Evolutionary conservation across 1,140 invertebrate genomes (phyloP), one percentile per base, ranked within the genome.

Genomic region (Pseudomyrmex dendroicus): DNA sequence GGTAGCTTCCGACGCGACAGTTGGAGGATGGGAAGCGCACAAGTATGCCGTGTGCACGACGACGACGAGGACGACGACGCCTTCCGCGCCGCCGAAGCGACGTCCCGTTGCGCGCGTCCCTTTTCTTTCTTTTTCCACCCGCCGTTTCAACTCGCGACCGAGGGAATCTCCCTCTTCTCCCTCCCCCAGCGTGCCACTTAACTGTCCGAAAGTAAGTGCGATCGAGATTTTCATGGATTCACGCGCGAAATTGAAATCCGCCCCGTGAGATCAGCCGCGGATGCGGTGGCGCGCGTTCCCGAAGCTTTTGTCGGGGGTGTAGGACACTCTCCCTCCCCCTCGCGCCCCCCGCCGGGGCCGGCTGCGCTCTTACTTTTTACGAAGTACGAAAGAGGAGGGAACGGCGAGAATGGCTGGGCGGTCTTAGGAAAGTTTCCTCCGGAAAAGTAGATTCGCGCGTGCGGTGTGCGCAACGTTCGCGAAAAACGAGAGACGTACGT

Each of bases 181-280:
- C 54, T 7, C 5, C 35, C 35, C 56, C 22, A 56, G 50, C 50
- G 52, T 35, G 17, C 74, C 74, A 77, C 73, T 77, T 77, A 77
- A 77, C 74, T 80, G 76, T 50, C 76, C 76, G 76, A 56, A 80
- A 72, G 66, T 80, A 80, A 80, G 66, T 80, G 76, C 76, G 56
- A 80, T 80, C 76, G 76, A 80, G 66, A 80, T 80, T 80, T 80
- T 80, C 76, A 80, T 80, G 76, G 76, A 72, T 80, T 80, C 76
- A 77, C 73, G 76, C 66, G 76, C 76, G 76, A 80, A 80, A 80
- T 80, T 80, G 76, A 77, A 77, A 67, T 44, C 17, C 50, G 5
- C n/a, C 17, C 63, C 50, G 62, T 68, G 63, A 68, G 17, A 77
- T 77, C 63, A 56, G 25, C 44, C 15, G 59, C 57, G 22, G 8